Percentiles rank a stretch among this genome's conserved stretches.
phyloP scores from a whole-genome alignment of 1,140 invertebrate genomes.

The Ericerus pela region DNA sequence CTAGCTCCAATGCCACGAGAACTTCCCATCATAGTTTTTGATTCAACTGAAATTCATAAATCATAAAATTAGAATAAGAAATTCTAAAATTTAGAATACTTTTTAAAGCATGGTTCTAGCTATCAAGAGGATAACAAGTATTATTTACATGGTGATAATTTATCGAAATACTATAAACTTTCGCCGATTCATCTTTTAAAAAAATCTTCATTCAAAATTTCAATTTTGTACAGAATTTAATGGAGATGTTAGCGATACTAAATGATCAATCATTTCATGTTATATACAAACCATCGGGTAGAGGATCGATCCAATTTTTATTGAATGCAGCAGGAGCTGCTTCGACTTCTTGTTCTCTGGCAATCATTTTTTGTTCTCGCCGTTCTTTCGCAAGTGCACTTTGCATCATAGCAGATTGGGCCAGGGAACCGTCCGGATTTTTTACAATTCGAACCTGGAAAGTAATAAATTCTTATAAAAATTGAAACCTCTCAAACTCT shows the following conservation, averaged over 20 bases:
- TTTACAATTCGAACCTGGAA: conserved; percentile 73
- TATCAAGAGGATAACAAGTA: background rate
- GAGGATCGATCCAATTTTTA: conserved; percentile 90
- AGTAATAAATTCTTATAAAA: background rate
- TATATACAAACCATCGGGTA: conserved; percentile 53
- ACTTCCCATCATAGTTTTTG: conserved; percentile 51
- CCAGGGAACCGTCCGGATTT: conserved; percentile 95
- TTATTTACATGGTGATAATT: no score
- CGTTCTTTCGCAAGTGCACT: conserved; percentile 93
- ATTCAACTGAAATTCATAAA: conserved; percentile 36
- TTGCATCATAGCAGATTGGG: conserved; percentile 99
- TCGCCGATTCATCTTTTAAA: no score
- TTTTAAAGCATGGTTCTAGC: background rate
- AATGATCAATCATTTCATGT: background rate
- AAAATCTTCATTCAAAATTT: background rate
- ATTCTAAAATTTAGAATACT: background rate
- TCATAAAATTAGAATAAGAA: background rate
- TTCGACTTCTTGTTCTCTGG: conserved; percentile 81
- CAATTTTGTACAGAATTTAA: conserved; percentile 6
- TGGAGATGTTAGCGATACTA: background rate
- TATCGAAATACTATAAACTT: no score
- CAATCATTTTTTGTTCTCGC: conserved; percentile 81
- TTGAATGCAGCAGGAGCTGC: conserved; percentile 64
- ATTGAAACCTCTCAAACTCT: conserved; percentile 29
- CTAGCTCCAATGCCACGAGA: conserved; percentile 68